phyloP scores from a whole-genome alignment of 2,888 invertebrate genomes.

The Copidosoma aretas region DNA sequence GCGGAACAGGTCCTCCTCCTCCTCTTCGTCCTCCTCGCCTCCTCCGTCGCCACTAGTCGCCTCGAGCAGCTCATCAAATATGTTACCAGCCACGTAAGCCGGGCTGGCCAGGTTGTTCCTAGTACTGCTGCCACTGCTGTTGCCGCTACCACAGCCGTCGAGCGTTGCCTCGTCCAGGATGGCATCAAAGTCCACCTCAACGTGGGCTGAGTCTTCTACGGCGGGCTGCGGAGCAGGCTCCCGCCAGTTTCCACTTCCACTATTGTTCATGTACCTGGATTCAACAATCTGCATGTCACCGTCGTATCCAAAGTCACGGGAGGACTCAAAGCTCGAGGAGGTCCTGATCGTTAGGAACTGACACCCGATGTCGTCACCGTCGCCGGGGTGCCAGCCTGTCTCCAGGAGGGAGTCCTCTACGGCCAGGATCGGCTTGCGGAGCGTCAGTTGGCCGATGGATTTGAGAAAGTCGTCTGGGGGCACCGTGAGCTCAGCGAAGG shows the following conservation, averaged over 20 bases:
- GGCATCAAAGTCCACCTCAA: slow-evolving; percentile 48
- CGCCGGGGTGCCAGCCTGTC: not conserved
- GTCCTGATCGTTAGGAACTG: not conserved
- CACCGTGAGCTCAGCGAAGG: slow-evolving; percentile 44
- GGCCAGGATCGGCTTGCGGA: not conserved
- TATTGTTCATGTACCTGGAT: not conserved
- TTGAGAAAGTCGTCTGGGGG: slow-evolving; percentile 47
- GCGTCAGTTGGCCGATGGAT: slow-evolving; percentile 40
- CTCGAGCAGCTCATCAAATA: not conserved
- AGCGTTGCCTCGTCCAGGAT: slow-evolving; percentile 47
- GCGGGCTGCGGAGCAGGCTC: too few species aligned
- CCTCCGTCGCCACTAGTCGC: not conserved
- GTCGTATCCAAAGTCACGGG: not conserved
- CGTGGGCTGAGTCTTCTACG: not conserved
- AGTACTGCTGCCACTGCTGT: too few species aligned
- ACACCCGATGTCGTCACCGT: not conserved
- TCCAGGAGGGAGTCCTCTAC: not conserved
- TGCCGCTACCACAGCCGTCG: not conserved
- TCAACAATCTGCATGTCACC: not conserved
- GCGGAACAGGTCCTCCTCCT: slow-evolving; percentile 19
- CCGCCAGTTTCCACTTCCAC: not conserved
- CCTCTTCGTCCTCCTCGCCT: not conserved
- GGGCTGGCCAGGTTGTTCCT: not conserved
- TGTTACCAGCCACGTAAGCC: not conserved
- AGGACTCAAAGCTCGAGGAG: not conserved